A percentile compares a stretch with the other conserved stretches of the same genome.
Evolutionary conservation across 2,113 vertebrate genomes (phyloP).

Genomic region (Centropus unirufus): DNA sequence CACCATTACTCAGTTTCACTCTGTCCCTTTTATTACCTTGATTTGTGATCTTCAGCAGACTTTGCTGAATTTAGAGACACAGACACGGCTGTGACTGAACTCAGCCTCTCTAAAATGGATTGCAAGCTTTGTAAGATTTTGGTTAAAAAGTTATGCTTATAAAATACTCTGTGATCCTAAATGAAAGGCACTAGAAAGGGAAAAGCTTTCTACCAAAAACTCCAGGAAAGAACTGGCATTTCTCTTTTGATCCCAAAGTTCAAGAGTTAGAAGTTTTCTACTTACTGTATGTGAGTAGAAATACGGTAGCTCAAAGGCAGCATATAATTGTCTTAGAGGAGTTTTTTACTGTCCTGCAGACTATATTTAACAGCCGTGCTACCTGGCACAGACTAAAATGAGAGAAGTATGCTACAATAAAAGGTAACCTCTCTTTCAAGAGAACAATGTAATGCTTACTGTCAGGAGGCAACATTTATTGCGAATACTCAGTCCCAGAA

Average conservation of each 20-base stretch:
- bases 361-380: not conserved
- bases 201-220: not conserved
- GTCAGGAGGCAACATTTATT: constrained; percentile 38
- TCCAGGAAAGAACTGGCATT: not conserved
- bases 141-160: not conserved
- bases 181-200: not conserved
- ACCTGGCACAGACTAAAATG: not conserved
- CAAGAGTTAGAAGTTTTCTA: not conserved
- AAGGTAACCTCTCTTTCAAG: not conserved
- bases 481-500: constrained; percentile 33
- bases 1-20: not conserved
- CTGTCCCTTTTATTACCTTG: not conserved
- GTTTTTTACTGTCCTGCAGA: not conserved
- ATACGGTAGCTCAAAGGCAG: not conserved
- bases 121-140: not conserved
- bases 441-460: constrained; percentile 19
- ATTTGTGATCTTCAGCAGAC: not conserved
- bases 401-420: not conserved
- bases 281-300: no score
- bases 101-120: not conserved
- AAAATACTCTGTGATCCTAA: not conserved
- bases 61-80: not conserved
- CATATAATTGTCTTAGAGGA: not conserved
- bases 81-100: not conserved
- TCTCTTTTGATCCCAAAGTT: not conserved